Conservation (phyloP, 2,888 invertebrate genomes). For the Rhogogaster chlorosoma region DNA sequence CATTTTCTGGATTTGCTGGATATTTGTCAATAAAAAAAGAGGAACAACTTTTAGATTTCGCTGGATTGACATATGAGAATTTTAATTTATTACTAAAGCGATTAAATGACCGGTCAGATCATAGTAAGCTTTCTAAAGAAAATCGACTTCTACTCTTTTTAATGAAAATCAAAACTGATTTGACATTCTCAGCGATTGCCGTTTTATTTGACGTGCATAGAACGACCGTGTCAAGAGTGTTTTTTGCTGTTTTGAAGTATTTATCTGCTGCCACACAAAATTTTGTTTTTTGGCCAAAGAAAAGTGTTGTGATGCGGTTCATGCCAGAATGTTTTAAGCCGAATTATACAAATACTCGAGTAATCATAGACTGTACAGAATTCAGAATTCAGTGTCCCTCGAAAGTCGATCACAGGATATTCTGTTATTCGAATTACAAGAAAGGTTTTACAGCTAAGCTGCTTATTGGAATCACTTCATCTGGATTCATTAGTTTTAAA, state of each 20-base stretch:
- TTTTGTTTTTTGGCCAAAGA: conserved; percentile 54
- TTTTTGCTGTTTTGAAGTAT: conserved; percentile 41
- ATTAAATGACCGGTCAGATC: too few relatives aligned
- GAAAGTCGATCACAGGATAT: conserved; percentile 47
- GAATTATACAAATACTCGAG: conserved; percentile 51
- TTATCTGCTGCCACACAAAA: conserved; percentile 48
- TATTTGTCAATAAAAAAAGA: too few relatives aligned
- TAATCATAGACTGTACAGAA: conserved; percentile 57
- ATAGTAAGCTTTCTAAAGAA: conserved; percentile 46
- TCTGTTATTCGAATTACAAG: conserved; percentile 54
- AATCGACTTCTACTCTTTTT: conserved; percentile 54
- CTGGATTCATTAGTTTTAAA: conserved; percentile 54
- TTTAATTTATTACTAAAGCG: too few relatives aligned
- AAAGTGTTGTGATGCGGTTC: conserved; percentile 43
- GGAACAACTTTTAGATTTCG: too few relatives aligned
- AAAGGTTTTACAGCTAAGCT: conserved; percentile 55
- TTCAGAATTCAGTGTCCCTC: conserved; percentile 54
- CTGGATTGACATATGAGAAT: too few relatives aligned
- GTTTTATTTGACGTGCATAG: conserved; percentile 54
- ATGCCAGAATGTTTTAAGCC: conserved; percentile 53
- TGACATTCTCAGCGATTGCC: conserved; percentile 56
- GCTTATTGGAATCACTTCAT: conserved; percentile 53
- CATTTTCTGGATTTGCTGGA: too few relatives aligned
- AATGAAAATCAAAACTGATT: conserved; percentile 57
- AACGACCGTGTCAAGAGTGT: conserved; percentile 56